A percentile compares a stretch with the other conserved stretches of the same genome.
Conservation (phyloP, 2,797 vertebrate species). For the Ptychadena robeensis region DNA sequence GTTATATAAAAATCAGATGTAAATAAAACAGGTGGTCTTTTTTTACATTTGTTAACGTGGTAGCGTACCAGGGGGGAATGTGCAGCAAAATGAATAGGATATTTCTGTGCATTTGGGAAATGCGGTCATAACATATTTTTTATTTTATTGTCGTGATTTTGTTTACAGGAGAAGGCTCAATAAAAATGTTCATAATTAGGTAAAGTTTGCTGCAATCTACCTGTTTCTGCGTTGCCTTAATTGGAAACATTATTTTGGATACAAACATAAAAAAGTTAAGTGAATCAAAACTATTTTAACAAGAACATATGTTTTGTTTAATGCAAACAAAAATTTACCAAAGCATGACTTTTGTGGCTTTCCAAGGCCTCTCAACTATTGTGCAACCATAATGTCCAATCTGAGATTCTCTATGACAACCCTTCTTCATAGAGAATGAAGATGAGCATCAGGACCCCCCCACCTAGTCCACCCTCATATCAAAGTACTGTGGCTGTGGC, state of each 20-base stretch:
- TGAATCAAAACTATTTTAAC: too few species aligned
- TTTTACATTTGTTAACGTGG: not conserved
- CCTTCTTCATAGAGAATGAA: too few species aligned
- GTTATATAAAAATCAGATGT: slow-evolving; percentile 4
- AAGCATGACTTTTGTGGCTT: too few species aligned
- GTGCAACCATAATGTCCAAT: too few species aligned
- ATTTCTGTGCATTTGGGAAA: not conserved
- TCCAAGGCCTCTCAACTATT: too few species aligned
- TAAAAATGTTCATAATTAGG: not conserved
- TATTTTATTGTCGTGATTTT: not conserved
- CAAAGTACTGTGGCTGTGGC: too few species aligned
- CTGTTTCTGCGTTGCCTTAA: not conserved
- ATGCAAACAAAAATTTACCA: too few species aligned
- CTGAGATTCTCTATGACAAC: too few species aligned
- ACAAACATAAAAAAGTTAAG: too few species aligned
- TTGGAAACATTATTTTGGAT: not conserved
- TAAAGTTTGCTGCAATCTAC: not conserved
- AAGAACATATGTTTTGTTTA: too few species aligned
- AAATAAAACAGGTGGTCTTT: slow-evolving; percentile 4
- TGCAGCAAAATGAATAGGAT: not conserved
- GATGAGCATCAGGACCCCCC: too few species aligned
- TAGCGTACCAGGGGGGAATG: not conserved
- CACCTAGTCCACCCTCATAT: too few species aligned
- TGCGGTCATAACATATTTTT: not conserved
- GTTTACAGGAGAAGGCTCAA: not conserved